Evolutionary conservation across 1,140 invertebrate genomes (phyloP), one percentile per base, ranked within the genome.

Genomic region (Rhagoletis pomonella): DNA sequence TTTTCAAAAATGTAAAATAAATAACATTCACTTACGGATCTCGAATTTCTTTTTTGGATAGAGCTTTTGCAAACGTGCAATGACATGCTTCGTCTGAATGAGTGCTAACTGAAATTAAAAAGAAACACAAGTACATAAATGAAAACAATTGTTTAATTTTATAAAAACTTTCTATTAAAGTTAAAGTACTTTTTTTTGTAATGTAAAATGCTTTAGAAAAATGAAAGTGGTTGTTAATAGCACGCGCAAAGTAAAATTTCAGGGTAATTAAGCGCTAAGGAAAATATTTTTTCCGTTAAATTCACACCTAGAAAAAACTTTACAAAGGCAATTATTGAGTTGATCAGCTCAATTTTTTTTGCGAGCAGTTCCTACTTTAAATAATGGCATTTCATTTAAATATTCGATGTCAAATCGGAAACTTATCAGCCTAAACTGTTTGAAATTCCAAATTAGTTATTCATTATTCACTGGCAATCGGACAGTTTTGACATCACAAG

Each of bases 51-150:
- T 95, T 77, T 95, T 94, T 3, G 95, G 95, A 93, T 96, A 93
- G 64, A 95, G 88, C 89, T 96, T 94, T 93, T 96, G 95, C 84
- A 97, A 92, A 87, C 94, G 93, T 87, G 95, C 94, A 90, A 97
- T 96, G 2, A 97, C 96, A 94, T 96, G 94, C 92, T 95, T 95
- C 9, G 96, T 97, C 93, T 97, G 96, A 91, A 97, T 96, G 42
- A 97, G 93, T 29, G 96, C 96, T 89, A 97, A 93, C 96, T 97
- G 93, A 90, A 96, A 96, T 64, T 86, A 81, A 47, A 87, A 4
- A 55, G 44, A 84, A 86, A 58, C 44, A 55, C n/a, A 55, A 55
- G 17, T 62, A 14, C 14, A 47, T 64, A 86, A 86, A 73, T 58
- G 29, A 85, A 88, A 47, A 4, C 42, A 50, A 64, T 59, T n/a